Evolutionary conservation across 2,797 vertebrate species (phyloP), one percentile per base, ranked within the genome.

Genomic region (Poeciliopsis gracilis): DNA sequence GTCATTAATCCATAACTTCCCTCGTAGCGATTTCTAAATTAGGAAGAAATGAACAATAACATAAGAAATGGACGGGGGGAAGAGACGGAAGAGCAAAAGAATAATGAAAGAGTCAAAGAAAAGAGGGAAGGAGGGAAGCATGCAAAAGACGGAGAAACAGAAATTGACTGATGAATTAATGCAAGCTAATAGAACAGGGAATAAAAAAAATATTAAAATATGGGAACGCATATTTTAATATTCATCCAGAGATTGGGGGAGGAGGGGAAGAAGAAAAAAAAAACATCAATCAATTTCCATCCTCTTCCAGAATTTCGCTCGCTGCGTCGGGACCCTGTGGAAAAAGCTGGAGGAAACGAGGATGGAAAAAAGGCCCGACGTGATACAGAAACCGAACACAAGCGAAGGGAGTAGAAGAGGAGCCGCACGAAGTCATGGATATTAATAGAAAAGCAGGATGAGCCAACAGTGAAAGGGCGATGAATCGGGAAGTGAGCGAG

Each of bases 381-480:
- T 38, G 41, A 79, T 72, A 71, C 76, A 88, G 74, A 78, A 79
- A 84, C 72, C 36, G 72, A 86, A 76, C 49, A 61, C 80, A 59
- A 70, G 6, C 78, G 78, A 79, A 79, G 8, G 73, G 83, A 84
- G 79, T 81, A 87, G 75, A 84, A 85, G 84, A 79, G 88, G 80
- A 93, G 81, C 72, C 72, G 80, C 84, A 82, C 84, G 70, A 89
- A 85, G 89, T 79, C 79, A 77, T 49, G 80, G 88, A 91, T 87
- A 89, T 93, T 91, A 92, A 93, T 83, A 86, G 83, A 89, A 81
- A 83, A 85, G 90, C 92, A 94, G 89, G 95, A 95, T 90, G 93
- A 95, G 90, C 86, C 94, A 91, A 93, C 91, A 79, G 91, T 94
- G 90, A 92, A 87, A 57, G 82, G 88, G 89, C 87, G 81, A 91